Conservation (phyloP, 2,888 invertebrate species). For the Nomada hirtipes region DNA sequence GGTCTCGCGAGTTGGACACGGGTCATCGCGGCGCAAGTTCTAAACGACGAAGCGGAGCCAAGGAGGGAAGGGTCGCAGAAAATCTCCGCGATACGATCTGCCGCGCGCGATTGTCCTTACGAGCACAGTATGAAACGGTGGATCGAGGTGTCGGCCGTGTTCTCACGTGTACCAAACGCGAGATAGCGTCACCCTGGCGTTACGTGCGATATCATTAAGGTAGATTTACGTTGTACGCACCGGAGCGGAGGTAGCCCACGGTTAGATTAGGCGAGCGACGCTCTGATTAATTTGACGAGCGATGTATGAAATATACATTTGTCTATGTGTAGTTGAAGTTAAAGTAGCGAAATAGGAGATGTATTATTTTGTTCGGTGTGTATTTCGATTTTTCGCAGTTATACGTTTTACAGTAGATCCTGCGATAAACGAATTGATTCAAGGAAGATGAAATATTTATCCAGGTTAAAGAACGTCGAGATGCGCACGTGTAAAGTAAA, state of each 20-base stretch:
- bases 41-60: slow-evolving; percentile 55
- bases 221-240: slow-evolving; percentile 79
- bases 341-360: not conserved
- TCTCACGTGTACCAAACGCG: slow-evolving; percentile 78
- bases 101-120: slow-evolving; percentile 69
- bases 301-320: not conserved
- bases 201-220: slow-evolving; percentile 81
- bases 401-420: too few species aligned
- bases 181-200: slow-evolving; percentile 78
- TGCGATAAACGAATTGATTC: too few species aligned
- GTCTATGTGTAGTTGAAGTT: not conserved
- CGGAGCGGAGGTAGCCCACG: slow-evolving; percentile 41
- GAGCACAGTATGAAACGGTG: slow-evolving; percentile 64
- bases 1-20: slow-evolving; percentile 32
- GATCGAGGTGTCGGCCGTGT: slow-evolving; percentile 79
- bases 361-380: too few species aligned
- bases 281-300: slow-evolving; percentile 9
- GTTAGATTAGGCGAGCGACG: slow-evolving; percentile 57
- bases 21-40: slow-evolving; percentile 52
- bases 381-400: too few species aligned
- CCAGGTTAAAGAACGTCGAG: not conserved
- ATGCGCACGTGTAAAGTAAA: not conserved
- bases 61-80: slow-evolving; percentile 50
- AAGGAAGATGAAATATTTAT: too few species aligned
- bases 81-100: slow-evolving; percentile 72